phyloP scores from a whole-genome alignment of 2,113 vertebrate genomes.

The Psilopsiagon aymara region DNA sequence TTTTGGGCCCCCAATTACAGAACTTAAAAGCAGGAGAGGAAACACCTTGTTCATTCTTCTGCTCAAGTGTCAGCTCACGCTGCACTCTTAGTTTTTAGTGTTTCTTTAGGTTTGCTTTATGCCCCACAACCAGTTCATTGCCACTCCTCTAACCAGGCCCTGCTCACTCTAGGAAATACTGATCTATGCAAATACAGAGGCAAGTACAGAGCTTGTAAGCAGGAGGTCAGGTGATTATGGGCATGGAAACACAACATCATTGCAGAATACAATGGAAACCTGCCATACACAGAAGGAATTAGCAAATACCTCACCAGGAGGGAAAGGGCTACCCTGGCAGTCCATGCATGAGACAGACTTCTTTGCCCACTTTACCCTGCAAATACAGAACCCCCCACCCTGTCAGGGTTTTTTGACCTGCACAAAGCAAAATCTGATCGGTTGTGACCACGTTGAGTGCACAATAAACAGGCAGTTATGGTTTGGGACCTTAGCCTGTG shows the following conservation, averaged over 20 bases:
- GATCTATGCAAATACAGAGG: neutral
- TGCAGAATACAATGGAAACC: neutral
- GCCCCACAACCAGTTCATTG: neutral
- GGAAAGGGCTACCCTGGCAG: neutral
- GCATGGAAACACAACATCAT: neutral
- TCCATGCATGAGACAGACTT: rapidly evolving
- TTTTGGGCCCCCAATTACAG: neutral
- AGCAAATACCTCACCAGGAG: neutral
- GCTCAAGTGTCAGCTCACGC: neutral
- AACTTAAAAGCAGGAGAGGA: neutral
- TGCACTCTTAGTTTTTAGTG: neutral
- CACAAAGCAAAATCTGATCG: neutral
- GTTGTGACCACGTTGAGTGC: neutral
- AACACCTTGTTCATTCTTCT: neutral
- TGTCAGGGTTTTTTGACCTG: neutral
- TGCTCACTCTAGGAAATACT: neutral
- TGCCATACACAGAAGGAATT: neutral
- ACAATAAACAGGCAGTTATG: neutral
- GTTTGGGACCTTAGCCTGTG: neutral
- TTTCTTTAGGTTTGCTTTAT: neutral
- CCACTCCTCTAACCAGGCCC: neutral
- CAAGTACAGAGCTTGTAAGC: neutral
- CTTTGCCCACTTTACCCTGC: neutral
- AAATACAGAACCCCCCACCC: rapidly evolving
- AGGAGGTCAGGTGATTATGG: neutral